Conservation (phyloP, 2,888 invertebrate species). For the Allolobophora icterica region DNA sequence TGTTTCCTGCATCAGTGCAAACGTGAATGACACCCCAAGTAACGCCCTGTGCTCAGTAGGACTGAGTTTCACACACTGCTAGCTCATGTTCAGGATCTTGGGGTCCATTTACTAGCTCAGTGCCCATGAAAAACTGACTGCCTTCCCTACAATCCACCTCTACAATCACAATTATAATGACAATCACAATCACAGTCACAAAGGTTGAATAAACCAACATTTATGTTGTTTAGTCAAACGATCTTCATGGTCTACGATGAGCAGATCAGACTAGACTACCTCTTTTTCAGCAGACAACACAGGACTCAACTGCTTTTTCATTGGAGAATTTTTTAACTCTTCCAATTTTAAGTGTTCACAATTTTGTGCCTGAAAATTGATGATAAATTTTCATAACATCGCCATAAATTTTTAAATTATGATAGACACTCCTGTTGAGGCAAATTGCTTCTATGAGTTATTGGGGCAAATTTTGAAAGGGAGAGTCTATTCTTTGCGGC, state of each 20-base stretch:
- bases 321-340: background rate
- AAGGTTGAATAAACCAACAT: no score
- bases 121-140: background rate
- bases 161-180: no score
- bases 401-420: background rate
- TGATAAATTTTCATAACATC: background rate
- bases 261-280: background rate
- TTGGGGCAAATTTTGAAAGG: background rate
- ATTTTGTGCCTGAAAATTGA: background rate
- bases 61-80: no score
- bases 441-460: background rate
- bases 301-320: background rate
- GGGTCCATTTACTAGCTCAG: background rate
- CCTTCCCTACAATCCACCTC: background rate
- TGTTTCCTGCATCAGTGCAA: background rate
- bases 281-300: background rate
- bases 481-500: background rate
- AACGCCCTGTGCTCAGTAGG: background rate
- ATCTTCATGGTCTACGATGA: no score
- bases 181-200: no score
- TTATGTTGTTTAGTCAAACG: no score
- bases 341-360: background rate
- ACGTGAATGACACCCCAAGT: background rate
- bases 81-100: background rate
- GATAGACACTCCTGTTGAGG: background rate